Evolutionary conservation across 2,888 invertebrate species (phyloP).

Genomic region (Crioceris asparagi): DNA sequence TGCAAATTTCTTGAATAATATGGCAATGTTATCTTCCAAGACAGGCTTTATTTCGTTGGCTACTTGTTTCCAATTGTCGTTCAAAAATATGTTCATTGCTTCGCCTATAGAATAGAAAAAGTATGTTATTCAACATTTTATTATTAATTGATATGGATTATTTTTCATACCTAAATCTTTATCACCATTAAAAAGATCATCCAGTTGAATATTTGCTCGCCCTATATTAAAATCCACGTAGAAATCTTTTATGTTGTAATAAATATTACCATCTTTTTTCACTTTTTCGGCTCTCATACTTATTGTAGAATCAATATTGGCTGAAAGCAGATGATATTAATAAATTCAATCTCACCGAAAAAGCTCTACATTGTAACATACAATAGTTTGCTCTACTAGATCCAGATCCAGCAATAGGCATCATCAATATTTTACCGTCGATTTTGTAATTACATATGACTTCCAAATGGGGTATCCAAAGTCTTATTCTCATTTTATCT

Average conservation of each 20-base stretch:
- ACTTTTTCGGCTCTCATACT: slow-evolving; percentile 51
- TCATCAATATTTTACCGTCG: slow-evolving; percentile 58
- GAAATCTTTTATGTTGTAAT: slow-evolving; percentile 52
- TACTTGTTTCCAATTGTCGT: slow-evolving; percentile 66
- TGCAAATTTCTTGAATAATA: slow-evolving; percentile 46
- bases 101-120: slow-evolving; percentile 40
- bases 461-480: slow-evolving; percentile 53
- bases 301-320: slow-evolving; percentile 54
- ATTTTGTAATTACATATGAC: slow-evolving; percentile 57
- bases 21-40: slow-evolving; percentile 51
- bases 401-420: slow-evolving; percentile 62
- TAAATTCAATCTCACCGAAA: too few species aligned
- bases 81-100: slow-evolving; percentile 64
- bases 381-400: slow-evolving; percentile 57
- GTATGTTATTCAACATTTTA: too few species aligned
- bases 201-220: slow-evolving; percentile 52
- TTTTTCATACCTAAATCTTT: slow-evolving; percentile 45
- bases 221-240: slow-evolving; percentile 57
- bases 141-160: too few species aligned
- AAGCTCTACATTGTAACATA: too few species aligned
- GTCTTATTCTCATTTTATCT: slow-evolving; percentile 47
- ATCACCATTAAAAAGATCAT: slow-evolving; percentile 65
- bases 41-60: slow-evolving; percentile 60
- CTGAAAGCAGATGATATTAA: slow-evolving; percentile 40
- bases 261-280: slow-evolving; percentile 40